These are phyloP conservation scores for Macropodus opercularis DNA, from an alignment of 2,797 vertebrate genomes.

Conservation along the genomic window DNA sequence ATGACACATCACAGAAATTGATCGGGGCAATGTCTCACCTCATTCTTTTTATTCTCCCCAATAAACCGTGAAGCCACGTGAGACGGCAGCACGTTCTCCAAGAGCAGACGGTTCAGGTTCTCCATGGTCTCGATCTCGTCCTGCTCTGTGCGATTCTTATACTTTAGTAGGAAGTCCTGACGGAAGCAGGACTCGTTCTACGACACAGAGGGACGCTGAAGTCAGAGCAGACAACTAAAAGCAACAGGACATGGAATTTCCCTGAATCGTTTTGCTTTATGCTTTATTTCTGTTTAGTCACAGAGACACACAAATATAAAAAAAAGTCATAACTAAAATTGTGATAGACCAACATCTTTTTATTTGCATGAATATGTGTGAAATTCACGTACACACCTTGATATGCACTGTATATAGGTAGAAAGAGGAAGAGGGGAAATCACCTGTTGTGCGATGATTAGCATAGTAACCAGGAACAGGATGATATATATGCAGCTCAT, in stretches of 20 bases:
- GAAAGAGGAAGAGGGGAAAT: background rate
- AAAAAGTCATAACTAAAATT: too few species aligned
- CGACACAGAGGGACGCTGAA: background rate
- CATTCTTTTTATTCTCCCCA: constrained; percentile 93
- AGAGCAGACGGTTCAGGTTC: constrained; percentile 94
- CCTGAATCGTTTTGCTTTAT: too few species aligned
- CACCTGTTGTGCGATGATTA: constrained; percentile 94
- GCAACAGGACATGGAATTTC: background rate
- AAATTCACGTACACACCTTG: too few species aligned
- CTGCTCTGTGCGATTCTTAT: constrained; percentile 94
- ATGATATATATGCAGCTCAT: constrained; percentile 91
- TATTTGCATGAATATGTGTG: background rate
- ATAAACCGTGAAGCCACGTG: constrained; percentile 96
- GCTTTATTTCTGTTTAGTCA: too few species aligned
- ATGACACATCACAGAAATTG: background rate
- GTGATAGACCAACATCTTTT: too few species aligned
- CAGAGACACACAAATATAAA: too few species aligned
- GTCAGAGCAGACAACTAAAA: background rate
- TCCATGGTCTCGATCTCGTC: constrained; percentile 98
- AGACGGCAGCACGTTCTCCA: constrained; percentile 97
- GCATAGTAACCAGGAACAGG: constrained; percentile 90
- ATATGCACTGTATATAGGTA: too few species aligned
- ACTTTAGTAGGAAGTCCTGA: constrained; percentile 93
- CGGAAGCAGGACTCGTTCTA: constrained; percentile 95
- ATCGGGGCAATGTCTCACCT: constrained; percentile 78